phyloP scores from a whole-genome alignment of 2,113 vertebrate genomes.

The Puma concolor region DNA sequence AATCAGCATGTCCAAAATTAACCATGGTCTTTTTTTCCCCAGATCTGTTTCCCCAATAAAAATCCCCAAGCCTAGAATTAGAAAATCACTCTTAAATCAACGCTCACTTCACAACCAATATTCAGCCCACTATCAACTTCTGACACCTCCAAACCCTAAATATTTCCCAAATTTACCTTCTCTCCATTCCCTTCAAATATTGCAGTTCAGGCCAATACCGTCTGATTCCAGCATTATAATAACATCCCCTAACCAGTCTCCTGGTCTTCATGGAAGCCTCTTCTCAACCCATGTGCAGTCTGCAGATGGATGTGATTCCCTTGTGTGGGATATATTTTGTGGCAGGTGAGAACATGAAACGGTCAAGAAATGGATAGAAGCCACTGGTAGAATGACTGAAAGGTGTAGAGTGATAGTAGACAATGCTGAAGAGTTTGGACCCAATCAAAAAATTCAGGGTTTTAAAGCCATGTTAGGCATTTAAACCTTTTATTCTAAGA shows the following conservation, averaged over 20 bases:
- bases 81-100: not conserved
- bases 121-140: not conserved
- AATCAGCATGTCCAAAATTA: not conserved
- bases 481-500: not conserved
- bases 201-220: not conserved
- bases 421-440: not conserved
- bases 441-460: not conserved
- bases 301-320: not conserved
- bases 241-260: not conserved
- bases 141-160: not conserved
- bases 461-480: not conserved
- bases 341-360: not conserved
- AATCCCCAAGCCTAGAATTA: not conserved
- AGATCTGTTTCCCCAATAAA: not conserved
- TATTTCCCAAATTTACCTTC: not conserved
- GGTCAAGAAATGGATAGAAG: not conserved
- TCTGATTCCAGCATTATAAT: not conserved
- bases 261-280: not conserved
- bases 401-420: not conserved
- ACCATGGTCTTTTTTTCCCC: not conserved
- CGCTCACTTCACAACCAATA: not conserved
- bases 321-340: not conserved
- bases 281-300: not conserved
- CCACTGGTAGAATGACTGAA: not conserved
- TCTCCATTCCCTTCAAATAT: not conserved